Percentiles rank a stretch among this genome's conserved stretches.
Evolutionary conservation across 2,797 vertebrate species (phyloP).

Genomic region (Rhinatrema bivittatum): DNA sequence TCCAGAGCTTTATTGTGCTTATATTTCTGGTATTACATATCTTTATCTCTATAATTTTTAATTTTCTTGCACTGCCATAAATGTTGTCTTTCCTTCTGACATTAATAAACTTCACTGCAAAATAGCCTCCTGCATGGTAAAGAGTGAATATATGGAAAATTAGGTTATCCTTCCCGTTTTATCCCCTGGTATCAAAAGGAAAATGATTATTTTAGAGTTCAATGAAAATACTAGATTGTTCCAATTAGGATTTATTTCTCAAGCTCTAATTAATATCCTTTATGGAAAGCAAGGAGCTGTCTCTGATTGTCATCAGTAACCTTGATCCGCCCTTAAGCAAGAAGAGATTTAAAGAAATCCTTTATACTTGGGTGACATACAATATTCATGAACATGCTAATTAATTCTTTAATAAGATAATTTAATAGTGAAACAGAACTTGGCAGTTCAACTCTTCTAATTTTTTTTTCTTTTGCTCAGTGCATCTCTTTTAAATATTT

Average conservation of each 20-base stretch:
- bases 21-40: too few relatives aligned
- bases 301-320: constrained; percentile 4
- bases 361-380: not conserved
- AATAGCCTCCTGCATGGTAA: constrained; percentile 34
- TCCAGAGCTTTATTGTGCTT: too few relatives aligned
- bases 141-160: constrained; percentile 23
- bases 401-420: too few relatives aligned
- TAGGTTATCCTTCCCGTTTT: constrained; percentile 30
- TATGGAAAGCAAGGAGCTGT: not conserved
- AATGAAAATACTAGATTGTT: not conserved
- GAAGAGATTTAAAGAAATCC: constrained; percentile 8
- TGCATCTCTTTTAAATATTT: too few relatives aligned
- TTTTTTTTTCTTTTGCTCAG: not conserved
- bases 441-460: not conserved
- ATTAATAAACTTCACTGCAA: too few relatives aligned
- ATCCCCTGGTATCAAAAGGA: constrained; percentile 12
- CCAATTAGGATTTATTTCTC: constrained; percentile 10
- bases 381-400: constrained; percentile 13
- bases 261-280: constrained; percentile 18
- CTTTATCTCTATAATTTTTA: too few relatives aligned
- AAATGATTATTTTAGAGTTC: constrained; percentile 7
- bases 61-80: too few relatives aligned
- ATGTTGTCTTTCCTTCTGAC: too few relatives aligned
- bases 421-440: constrained; percentile 17
- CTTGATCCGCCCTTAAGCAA: constrained; percentile 19